Conservation (phyloP, 2,888 invertebrate species). For the Dexiosoma caninum region DNA sequence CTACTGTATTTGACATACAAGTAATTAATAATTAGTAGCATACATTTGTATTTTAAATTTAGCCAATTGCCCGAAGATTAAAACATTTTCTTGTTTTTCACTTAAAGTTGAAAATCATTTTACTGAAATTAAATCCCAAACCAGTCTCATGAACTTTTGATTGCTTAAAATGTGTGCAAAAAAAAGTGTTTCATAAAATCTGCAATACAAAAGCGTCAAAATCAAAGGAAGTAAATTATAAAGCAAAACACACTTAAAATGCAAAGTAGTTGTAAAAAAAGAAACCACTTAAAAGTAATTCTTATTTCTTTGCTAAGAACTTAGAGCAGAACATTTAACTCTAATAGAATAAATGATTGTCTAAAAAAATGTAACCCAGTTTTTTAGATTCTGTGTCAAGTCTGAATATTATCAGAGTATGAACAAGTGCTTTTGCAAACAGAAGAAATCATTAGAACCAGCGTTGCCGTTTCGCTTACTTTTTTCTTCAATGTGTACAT, state of each 20-base stretch:
- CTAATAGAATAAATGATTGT: constrained; percentile 21
- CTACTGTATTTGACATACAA: too few relatives aligned
- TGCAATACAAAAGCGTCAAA: neutral
- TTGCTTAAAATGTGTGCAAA: neutral
- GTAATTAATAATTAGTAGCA: too few relatives aligned
- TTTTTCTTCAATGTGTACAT: too few relatives aligned
- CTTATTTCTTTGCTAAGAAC: neutral
- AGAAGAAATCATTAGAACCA: neutral
- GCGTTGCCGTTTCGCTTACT: too few relatives aligned
- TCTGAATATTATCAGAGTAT: constrained; percentile 38
- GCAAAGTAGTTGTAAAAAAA: neutral
- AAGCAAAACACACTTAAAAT: neutral
- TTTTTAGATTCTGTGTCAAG: constrained; percentile 51
- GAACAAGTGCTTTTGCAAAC: constrained; percentile 10
- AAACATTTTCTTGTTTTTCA: too few relatives aligned
- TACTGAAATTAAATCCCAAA: neutral
- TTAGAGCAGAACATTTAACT: neutral
- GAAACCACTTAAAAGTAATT: neutral
- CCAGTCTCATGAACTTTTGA: neutral
- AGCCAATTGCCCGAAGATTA: too few relatives aligned
- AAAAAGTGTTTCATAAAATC: neutral
- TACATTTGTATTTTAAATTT: too few relatives aligned
- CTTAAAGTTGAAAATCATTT: too few relatives aligned
- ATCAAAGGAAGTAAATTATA: neutral
- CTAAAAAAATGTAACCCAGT: constrained; percentile 43